These are phyloP conservation scores for Phodopus roborovskii DNA, from an alignment of 2,113 vertebrate genomes.

Conservation along the genomic window DNA sequence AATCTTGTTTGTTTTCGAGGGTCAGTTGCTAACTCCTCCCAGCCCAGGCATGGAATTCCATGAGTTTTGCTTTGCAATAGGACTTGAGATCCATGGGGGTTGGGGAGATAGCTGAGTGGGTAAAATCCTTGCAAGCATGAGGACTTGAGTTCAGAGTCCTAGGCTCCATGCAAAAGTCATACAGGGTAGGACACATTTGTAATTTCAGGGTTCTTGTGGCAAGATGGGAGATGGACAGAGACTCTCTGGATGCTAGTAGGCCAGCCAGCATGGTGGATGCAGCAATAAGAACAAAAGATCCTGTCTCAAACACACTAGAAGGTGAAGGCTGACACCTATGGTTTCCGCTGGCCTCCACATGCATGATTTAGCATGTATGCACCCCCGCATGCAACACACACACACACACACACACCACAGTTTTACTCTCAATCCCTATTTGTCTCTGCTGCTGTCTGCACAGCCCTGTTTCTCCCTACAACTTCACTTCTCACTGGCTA, in stretches of 20 bases:
- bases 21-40: neutral
- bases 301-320: neutral
- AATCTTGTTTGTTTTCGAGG: neutral
- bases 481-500: neutral
- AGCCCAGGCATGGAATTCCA: neutral
- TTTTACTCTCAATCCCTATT: neutral
- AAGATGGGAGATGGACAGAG: neutral
- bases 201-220: too few relatives aligned
- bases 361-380: neutral
- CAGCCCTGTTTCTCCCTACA: neutral
- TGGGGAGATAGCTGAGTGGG: neutral
- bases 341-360: neutral
- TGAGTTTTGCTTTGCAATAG: too few relatives aligned
- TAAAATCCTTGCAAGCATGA: neutral
- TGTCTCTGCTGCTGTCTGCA: neutral
- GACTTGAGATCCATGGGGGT: neutral
- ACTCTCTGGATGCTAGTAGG: neutral
- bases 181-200: neutral
- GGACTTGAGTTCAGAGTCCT: neutral
- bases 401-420: neutral
- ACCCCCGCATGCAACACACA: neutral
- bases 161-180: neutral
- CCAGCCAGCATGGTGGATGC: neutral
- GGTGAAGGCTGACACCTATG: neutral
- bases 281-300: neutral